phyloP scores from a whole-genome alignment of 2,888 invertebrate genomes.

The Taenaris catops region DNA sequence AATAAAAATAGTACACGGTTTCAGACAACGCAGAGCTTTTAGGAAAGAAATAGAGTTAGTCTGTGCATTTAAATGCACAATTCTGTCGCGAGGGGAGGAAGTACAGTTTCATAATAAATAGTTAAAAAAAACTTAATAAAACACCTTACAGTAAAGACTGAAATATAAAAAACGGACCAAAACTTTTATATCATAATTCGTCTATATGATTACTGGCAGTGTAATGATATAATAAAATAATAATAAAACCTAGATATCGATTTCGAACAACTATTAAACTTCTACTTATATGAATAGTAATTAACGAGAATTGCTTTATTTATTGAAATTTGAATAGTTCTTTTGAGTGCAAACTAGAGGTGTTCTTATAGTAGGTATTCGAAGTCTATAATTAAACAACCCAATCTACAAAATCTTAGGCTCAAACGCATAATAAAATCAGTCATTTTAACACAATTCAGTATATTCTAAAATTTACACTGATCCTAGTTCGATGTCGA shows the following conservation, averaged over 20 bases:
- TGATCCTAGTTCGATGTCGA: constrained; percentile 70
- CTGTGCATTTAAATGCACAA: constrained; percentile 29
- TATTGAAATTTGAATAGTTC: constrained; percentile 61
- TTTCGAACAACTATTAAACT: constrained; percentile 45
- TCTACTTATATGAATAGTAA: constrained; percentile 73
- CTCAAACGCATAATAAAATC: constrained; percentile 79
- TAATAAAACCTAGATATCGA: constrained; percentile 41
- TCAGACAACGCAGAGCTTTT: constrained; percentile 56
- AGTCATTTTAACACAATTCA: constrained; percentile 78
- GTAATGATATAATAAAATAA: constrained; percentile 63
- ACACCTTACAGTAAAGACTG: constrained; percentile 65
- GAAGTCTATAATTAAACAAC: constrained; percentile 64
- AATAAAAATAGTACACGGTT: constrained; percentile 15
- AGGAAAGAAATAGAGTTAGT: constrained; percentile 30
- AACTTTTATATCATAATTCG: constrained; percentile 59
- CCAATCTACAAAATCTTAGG: constrained; percentile 76
- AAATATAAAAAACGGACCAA: constrained; percentile 76
- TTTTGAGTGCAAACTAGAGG: constrained; percentile 74
- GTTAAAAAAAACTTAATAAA: constrained; percentile 67
- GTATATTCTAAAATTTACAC: constrained; percentile 77
- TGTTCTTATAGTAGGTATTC: constrained; percentile 69
- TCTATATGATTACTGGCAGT: constrained; percentile 75
- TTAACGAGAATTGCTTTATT: constrained; percentile 75
- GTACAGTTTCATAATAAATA: constrained; percentile 48
- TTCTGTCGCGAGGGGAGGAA: constrained; percentile 30